These are phyloP conservation scores for Tricholaema leucomelas DNA, from an alignment of 2,113 vertebrate species.

Conservation along the genomic window DNA sequence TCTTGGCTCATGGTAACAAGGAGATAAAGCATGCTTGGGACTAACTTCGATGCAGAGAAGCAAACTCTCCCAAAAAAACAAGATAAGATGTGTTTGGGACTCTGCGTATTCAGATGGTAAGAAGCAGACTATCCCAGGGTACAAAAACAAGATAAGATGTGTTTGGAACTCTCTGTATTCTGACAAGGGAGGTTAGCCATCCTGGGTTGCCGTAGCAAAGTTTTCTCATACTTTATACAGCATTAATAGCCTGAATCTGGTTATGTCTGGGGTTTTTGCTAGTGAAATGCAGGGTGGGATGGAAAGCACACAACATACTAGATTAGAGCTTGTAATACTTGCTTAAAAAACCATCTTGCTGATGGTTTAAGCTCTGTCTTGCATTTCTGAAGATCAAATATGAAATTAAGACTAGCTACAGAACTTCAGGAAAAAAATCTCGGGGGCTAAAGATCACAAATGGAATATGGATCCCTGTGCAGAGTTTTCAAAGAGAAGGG, in stretches of 20 bases:
- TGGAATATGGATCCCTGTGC: background rate
- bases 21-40: no score
- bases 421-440: background rate
- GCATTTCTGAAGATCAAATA: background rate
- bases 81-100: rapidly evolving
- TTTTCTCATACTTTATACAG: rapidly evolving
- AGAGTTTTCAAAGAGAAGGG: background rate
- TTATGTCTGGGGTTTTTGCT: background rate
- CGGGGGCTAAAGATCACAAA: background rate
- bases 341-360: no score
- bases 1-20: no score
- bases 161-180: background rate
- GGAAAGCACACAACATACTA: background rate
- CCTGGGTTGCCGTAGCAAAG: rapidly evolving
- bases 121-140: background rate
- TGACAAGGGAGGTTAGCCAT: rapidly evolving
- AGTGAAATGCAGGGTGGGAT: background rate
- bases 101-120: background rate
- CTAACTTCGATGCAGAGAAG: no score
- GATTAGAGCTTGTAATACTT: background rate
- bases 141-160: background rate
- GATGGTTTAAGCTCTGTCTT: background rate
- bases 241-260: background rate
- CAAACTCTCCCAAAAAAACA: no score
- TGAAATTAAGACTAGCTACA: background rate